Evolutionary conservation across 2,888 invertebrate genomes (phyloP).

Genomic region (Metacarcinus magister): DNA sequence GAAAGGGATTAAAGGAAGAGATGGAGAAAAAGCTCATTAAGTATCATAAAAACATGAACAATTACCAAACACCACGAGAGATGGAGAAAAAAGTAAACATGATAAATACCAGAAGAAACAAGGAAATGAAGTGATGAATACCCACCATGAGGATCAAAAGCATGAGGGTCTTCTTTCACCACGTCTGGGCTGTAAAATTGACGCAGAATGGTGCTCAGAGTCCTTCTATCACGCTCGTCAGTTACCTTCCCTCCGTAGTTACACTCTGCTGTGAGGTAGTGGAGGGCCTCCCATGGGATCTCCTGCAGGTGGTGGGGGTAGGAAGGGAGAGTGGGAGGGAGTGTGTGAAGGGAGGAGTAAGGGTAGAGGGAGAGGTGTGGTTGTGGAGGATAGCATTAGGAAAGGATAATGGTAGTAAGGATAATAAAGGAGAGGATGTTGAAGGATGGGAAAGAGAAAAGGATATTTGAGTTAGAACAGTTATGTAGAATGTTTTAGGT

Average conservation of each 20-base stretch:
- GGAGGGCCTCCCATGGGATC: conserved; percentile 85
- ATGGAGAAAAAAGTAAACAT: neutral
- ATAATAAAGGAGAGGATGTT: neutral
- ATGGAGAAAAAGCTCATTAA: neutral
- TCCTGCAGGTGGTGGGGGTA: conserved; percentile 63
- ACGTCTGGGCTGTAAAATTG: conserved; percentile 85
- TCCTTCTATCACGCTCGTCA: conserved; percentile 86
- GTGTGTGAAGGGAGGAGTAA: neutral
- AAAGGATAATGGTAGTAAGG: neutral
- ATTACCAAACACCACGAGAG: too few relatives aligned
- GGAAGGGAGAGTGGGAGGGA: neutral
- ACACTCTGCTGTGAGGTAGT: conserved; percentile 86
- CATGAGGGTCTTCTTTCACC: conserved; percentile 83
- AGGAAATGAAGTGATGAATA: neutral
- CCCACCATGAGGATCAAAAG: conserved; percentile 84
- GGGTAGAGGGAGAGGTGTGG: neutral
- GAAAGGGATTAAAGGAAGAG: neutral
- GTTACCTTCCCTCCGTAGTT: conserved; percentile 86
- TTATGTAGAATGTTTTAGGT: neutral
- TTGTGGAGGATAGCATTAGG: neutral
- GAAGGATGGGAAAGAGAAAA: conserved; percentile 32
- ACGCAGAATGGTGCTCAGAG: conserved; percentile 85
- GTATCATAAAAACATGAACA: neutral
- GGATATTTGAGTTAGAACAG: neutral
- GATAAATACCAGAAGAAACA: neutral